Percentiles rank a stretch among this genome's conserved stretches.
Evolutionary conservation across 2,888 invertebrate species (phyloP).

Genomic region (Buathra laborator): DNA sequence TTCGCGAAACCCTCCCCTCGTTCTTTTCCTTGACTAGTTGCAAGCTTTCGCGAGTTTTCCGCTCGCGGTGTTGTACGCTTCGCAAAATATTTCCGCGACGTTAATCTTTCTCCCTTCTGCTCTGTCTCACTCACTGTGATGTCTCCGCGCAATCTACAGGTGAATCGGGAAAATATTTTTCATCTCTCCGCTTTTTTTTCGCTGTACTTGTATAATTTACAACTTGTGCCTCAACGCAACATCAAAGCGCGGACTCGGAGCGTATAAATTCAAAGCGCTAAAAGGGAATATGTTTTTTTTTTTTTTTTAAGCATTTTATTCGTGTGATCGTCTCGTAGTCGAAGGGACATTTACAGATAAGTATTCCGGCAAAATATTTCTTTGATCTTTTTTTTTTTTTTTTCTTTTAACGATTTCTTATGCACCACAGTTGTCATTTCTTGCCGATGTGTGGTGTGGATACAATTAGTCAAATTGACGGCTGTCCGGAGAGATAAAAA

Average conservation of each 20-base stretch:
- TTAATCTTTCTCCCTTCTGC: conserved; percentile 36
- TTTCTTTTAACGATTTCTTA: neutral
- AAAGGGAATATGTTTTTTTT: neutral
- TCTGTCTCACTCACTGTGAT: neutral
- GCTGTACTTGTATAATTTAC: conserved; percentile 17
- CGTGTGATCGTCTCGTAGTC: neutral
- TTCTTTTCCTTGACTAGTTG: conserved; percentile 54
- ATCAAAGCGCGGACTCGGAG: neutral
- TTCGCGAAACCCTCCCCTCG: conserved; percentile 3
- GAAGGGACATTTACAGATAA: neutral
- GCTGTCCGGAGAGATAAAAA: too few relatives aligned
- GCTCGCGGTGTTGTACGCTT: conserved; percentile 48
- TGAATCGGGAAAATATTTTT: conserved; percentile 46
- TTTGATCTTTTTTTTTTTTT: neutral
- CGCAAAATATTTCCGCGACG: conserved; percentile 51
- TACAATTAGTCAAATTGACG: too few relatives aligned
- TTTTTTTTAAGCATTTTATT: neutral
- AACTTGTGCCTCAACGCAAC: conserved; percentile 4
- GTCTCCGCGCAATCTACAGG: conserved; percentile 57
- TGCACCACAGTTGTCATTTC: too few relatives aligned
- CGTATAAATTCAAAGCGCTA: neutral
- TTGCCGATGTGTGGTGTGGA: too few relatives aligned
- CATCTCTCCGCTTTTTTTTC: conserved; percentile 3
- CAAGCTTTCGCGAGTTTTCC: conserved; percentile 41
- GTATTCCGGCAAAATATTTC: neutral